Conservation (phyloP, 2,797 vertebrate genomes). For the Chrysocyon brachyurus region DNA sequence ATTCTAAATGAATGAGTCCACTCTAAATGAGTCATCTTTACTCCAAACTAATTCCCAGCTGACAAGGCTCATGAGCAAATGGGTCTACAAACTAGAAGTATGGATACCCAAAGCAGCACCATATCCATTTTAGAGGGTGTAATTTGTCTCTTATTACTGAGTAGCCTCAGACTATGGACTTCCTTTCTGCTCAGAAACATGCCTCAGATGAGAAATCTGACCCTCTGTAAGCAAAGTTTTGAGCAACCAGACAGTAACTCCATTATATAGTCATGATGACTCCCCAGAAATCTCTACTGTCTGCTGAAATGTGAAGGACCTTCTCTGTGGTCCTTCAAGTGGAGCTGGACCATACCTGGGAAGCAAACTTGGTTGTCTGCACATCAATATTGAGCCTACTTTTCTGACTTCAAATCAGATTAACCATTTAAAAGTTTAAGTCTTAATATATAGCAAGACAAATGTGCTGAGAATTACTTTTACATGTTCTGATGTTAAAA, state of each 20-base stretch:
- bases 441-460: background rate
- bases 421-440: background rate
- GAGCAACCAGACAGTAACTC: constrained; percentile 83
- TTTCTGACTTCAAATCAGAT: background rate
- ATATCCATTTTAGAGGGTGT: constrained; percentile 85
- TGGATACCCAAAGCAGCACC: constrained; percentile 77
- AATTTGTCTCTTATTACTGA: constrained; percentile 88
- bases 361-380: background rate
- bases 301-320: too few species aligned
- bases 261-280: constrained; percentile 84
- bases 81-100: constrained; percentile 87
- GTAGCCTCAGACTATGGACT: constrained; percentile 78
- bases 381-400: background rate
- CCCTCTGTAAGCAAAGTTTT: background rate
- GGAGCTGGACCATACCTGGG: background rate
- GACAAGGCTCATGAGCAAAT: constrained; percentile 81
- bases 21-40: constrained; percentile 86
- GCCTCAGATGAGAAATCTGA: constrained; percentile 83
- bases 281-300: constrained; percentile 90
- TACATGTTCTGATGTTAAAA: background rate
- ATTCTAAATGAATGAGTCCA: constrained; percentile 79
- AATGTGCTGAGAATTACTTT: background rate
- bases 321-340: background rate
- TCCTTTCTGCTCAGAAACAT: constrained; percentile 87
- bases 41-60: constrained; percentile 84